These are phyloP conservation scores for Cricetomys ansorgei DNA, from an alignment of 2,113 vertebrate genomes.

Conservation along the genomic window DNA sequence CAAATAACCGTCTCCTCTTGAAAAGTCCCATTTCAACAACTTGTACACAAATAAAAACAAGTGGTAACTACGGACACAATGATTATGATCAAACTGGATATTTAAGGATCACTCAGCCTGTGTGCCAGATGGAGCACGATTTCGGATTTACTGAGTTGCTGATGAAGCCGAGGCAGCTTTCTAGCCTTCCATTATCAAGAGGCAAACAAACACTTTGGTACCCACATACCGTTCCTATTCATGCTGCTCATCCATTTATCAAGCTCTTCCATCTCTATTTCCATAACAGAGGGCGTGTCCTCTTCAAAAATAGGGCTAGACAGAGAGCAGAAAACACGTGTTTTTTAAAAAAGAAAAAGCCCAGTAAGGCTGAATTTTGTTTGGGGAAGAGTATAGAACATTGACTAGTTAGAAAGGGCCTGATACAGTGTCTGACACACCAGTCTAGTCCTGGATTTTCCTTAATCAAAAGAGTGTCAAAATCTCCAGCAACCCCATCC, in stretches of 20 bases:
- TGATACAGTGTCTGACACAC: not conserved
- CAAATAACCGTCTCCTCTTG: not conserved
- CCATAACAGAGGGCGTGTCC: constrained; percentile 97
- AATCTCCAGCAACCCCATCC: rapidly evolving
- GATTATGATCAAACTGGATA: not conserved
- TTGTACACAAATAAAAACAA: constrained; percentile 24
- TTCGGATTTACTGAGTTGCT: not conserved
- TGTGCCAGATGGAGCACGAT: rapidly evolving
- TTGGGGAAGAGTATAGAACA: too few relatives aligned
- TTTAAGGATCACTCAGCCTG: not conserved
- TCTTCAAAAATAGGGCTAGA: constrained; percentile 98
- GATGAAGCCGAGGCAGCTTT: not conserved
- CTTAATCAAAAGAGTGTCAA: not conserved
- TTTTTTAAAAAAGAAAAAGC: constrained; percentile 18
- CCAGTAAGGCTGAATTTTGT: not conserved
- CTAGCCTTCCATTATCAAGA: not conserved
- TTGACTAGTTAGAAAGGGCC: not conserved
- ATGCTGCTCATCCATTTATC: constrained; percentile 95
- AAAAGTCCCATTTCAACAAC: constrained; percentile 12
- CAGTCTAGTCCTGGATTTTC: not conserved
- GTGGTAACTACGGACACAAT: not conserved
- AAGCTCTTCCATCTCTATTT: constrained; percentile 98
- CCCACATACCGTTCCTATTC: constrained; percentile 89
- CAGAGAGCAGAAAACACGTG: not conserved
- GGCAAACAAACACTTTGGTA: not conserved